Base-by-base conservation (phyloP, 1,140 invertebrate genomes). In the Medauroidea extradentata region DNA sequence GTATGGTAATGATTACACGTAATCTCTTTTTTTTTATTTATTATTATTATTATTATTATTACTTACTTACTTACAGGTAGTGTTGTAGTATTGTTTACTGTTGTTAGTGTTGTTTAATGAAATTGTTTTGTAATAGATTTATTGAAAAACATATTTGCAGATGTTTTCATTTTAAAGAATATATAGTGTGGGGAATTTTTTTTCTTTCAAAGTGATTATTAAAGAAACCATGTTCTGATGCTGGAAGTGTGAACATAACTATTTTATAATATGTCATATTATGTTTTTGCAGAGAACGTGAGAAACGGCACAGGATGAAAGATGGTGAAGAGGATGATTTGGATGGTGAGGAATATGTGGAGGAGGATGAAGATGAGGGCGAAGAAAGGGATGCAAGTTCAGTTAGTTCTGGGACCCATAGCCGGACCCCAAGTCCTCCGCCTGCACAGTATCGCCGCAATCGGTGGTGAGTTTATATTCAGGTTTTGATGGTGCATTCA, bases 311-410 rank as follows among this genome's bases (percentile, higher is more conserved):
- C 64, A 70, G 75, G 8, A 52, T 58, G 57, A 48, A 58, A 18
- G 57, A 50, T 38, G 43, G 41, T 50, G 53, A 56, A 14, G 38
- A 56, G 27, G 53, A 51, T 16, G 49, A 29, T 11, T 11, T 34
- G 29, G 29, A 34, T 56, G 75, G 77, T 64, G 62, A 73, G 55
- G 68, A 75, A 42, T 75, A 77, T 64, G 70, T 75, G 14, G 43
- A 51, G 57, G 43, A 50, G 48, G 55, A 57, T 24, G 53, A 56
- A 9, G 41, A 46, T 13, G 38, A 56, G 27, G 53, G 38, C 11
- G 24, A 16, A 3, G 49, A 51, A 25, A 16, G 19, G 24, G 38
- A 21, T 19, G 24, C 16, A 25, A 51, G 49, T 18, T 51, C 49
- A 1, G 25, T 34, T 11, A 29, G 25, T 19, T 51, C 49, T 16